These are phyloP conservation scores for Barypeithes pellucidus DNA, from an alignment of 2,888 invertebrate genomes.

Conservation along the genomic window DNA sequence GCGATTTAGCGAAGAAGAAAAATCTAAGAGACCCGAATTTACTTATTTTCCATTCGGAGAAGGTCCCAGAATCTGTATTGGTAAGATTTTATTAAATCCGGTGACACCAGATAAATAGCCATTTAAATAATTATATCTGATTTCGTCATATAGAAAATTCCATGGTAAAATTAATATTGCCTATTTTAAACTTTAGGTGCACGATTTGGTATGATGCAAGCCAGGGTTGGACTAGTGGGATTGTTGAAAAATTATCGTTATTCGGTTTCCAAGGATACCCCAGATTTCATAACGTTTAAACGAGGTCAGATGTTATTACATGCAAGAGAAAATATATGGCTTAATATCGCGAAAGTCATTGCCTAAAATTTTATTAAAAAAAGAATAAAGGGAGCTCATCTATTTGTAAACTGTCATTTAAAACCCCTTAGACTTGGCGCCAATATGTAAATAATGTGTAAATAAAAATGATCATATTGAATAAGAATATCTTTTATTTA, in stretches of 20 bases:
- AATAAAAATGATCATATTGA: too few species aligned
- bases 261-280: conserved; percentile 6
- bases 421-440: too few species aligned
- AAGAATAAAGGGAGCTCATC: too few species aligned
- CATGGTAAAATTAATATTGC: too few species aligned
- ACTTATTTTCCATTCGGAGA: conserved; percentile 20
- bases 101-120: too few species aligned
- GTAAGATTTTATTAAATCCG: conserved; percentile 58
- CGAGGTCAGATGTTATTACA: not conserved
- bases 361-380: not conserved
- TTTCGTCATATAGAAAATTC: too few species aligned
- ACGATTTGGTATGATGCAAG: conserved; percentile 62
- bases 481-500: too few species aligned
- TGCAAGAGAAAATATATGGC: conserved; percentile 9
- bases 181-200: too few species aligned
- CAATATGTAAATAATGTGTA: too few species aligned
- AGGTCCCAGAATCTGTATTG: conserved; percentile 73
- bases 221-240: conserved; percentile 59
- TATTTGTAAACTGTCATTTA: too few species aligned
- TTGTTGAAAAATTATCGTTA: conserved; percentile 24
- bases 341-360: not conserved
- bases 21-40: conserved; percentile 71
- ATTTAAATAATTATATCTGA: too few species aligned
- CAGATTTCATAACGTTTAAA: not conserved
- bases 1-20: conserved; percentile 73